Conservation (phyloP, 2,113 vertebrate species). For the Clinocottus analis region DNA sequence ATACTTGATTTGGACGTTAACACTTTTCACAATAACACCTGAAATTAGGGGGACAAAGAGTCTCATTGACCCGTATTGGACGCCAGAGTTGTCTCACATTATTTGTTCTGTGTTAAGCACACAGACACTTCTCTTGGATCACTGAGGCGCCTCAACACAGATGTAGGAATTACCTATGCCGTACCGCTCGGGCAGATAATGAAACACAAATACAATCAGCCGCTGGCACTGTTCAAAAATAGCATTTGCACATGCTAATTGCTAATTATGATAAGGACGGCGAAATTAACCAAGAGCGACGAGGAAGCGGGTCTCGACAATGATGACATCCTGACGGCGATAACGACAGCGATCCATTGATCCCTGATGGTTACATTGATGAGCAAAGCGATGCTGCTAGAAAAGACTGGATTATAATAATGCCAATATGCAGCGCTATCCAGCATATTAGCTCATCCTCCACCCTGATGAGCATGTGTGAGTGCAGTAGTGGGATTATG, state of each 20-base stretch:
- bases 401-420: constrained; percentile 73
- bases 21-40: background rate
- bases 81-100: constrained; percentile 33
- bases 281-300: constrained; percentile 25
- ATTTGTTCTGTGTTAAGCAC: constrained; percentile 42
- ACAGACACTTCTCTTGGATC: constrained; percentile 29
- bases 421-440: constrained; percentile 60
- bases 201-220: constrained; percentile 57
- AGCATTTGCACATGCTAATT: constrained; percentile 57
- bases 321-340: constrained; percentile 33
- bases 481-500: constrained; percentile 81
- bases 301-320: constrained; percentile 21
- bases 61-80: background rate
- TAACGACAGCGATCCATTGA: constrained; percentile 44
- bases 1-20: background rate
- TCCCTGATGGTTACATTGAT: constrained; percentile 46
- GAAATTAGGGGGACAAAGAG: background rate
- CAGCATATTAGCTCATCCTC: constrained; percentile 73
- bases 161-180: constrained; percentile 21
- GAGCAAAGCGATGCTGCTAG: constrained; percentile 41
- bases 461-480: constrained; percentile 73
- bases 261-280: constrained; percentile 51
- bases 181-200: constrained; percentile 43
- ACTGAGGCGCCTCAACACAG: constrained; percentile 10
- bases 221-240: constrained; percentile 38